Base-by-base conservation (phyloP, 2,888 invertebrate genomes). In the Uloborus plumipes region DNA sequence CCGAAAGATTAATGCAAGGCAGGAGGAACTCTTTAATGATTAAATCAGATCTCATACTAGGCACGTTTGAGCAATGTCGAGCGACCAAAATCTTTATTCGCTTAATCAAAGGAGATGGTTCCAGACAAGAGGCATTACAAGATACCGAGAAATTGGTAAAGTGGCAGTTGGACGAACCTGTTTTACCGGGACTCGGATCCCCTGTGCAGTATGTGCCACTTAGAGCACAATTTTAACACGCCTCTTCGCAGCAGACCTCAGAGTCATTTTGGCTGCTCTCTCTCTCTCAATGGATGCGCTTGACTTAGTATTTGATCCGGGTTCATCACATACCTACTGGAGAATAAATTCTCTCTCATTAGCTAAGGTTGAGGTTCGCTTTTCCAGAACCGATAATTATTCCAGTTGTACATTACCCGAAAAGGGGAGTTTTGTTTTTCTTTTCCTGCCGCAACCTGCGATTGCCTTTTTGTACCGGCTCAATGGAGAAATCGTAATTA, bases 121-220 rank as follows among this genome's bases (percentile, higher is more conserved):
- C 76, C 61, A 53, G 61, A 61, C 61, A 62, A 59, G 74, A 73
- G 53, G 75, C 47, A 69, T 49, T 39, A 65, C 62, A 18, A 62
- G 72, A 74, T 62, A 72, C 64, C 51, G 53, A 73, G 64, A 69
- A 76, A 76, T 76, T 69, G 58, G 58, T 75, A 50, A 69, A 76
- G 61, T 76, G 58, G 76, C 51, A 61, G 69, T 70, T 22, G 47
- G 53, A 70, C 70, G 62, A 70, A 77, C 77, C 77, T 77, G 77
- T 77, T 77, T 22, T 62, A 26, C 74, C 66, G 50, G 61, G 72
- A 66, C 58, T 26, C 49, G 67, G 59, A 76, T 67, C 67, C 51
- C 53, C 16, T 77, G 70, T 77, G 70, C 70, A 64, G 70, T 77
- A 77, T 77, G 70, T 70, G 70, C 77, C 64, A 70, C 70, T 77